phyloP scores from a whole-genome alignment of 2,888 invertebrate species.

The Arge pagana region DNA sequence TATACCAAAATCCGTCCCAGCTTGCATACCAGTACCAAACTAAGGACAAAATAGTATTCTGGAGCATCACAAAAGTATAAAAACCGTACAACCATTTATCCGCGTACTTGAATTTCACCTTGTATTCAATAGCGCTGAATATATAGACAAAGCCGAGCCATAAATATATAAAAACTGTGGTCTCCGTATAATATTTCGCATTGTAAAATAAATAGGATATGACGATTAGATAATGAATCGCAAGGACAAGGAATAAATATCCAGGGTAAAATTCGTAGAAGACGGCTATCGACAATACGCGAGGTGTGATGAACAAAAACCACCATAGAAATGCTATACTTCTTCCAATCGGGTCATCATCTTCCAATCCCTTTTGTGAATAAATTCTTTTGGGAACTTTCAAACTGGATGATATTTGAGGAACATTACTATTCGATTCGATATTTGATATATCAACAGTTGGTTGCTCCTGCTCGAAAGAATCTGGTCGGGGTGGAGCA shows the following conservation, averaged over 20 bases:
- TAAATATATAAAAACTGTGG: conserved; percentile 55
- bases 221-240: conserved; percentile 73
- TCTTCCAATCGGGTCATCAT: conserved; percentile 74
- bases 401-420: background rate
- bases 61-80: conserved; percentile 67
- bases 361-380: conserved; percentile 68
- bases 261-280: conserved; percentile 71
- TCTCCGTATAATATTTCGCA: conserved; percentile 66
- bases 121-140: conserved; percentile 79
- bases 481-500: conserved; percentile 54
- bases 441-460: background rate
- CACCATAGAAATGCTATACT: conserved; percentile 75
- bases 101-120: conserved; percentile 75
- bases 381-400: conserved; percentile 39
- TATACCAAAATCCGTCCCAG: conserved; percentile 73
- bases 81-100: conserved; percentile 73
- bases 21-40: conserved; percentile 67
- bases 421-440: background rate
- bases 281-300: conserved; percentile 71
- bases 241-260: conserved; percentile 54
- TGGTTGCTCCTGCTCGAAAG: conserved; percentile 37
- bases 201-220: conserved; percentile 68
- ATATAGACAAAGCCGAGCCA: conserved; percentile 76
- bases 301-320: conserved; percentile 74
- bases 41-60: conserved; percentile 73